Evolutionary conservation across 2,113 vertebrate genomes (phyloP).

Genomic region (Microcebus jonahi): DNA sequence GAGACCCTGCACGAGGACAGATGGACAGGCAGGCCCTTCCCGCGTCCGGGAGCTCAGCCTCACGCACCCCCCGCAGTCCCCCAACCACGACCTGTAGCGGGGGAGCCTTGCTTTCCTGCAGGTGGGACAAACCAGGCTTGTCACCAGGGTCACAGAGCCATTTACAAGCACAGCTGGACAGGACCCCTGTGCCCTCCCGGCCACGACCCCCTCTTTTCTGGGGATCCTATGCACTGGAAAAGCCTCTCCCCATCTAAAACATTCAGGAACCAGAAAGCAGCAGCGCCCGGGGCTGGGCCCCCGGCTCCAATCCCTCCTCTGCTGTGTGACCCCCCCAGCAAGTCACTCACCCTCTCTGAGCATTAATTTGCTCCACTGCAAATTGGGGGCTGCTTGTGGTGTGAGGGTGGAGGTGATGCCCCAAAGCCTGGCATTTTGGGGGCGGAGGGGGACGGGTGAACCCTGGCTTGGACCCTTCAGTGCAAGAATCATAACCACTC

Average conservation of each 20-base stretch:
- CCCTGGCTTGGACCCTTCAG: accelerated
- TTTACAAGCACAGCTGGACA: accelerated
- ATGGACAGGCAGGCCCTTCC: background rate
- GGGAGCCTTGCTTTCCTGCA: background rate
- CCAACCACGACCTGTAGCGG: no score
- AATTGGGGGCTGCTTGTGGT: no score
- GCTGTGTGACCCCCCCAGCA: background rate
- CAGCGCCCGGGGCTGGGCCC: background rate
- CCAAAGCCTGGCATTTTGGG: background rate
- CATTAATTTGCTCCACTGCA: background rate
- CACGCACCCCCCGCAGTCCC: background rate
- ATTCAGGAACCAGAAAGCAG: background rate
- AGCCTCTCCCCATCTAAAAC: background rate
- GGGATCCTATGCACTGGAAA: background rate
- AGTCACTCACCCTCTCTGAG: background rate
- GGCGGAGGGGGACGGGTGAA: background rate
- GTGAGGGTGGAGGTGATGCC: background rate
- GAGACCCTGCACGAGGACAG: background rate
- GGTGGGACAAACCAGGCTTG: background rate
- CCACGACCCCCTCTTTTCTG: background rate
- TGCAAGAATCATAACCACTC: accelerated
- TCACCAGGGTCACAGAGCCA: no score
- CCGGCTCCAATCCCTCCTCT: background rate
- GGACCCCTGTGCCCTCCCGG: accelerated
- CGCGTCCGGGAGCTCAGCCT: background rate